Evolutionary conservation across 2,888 invertebrate genomes (phyloP), one percentile per base, ranked within the genome.

Genomic region (Noctua pronuba): DNA sequence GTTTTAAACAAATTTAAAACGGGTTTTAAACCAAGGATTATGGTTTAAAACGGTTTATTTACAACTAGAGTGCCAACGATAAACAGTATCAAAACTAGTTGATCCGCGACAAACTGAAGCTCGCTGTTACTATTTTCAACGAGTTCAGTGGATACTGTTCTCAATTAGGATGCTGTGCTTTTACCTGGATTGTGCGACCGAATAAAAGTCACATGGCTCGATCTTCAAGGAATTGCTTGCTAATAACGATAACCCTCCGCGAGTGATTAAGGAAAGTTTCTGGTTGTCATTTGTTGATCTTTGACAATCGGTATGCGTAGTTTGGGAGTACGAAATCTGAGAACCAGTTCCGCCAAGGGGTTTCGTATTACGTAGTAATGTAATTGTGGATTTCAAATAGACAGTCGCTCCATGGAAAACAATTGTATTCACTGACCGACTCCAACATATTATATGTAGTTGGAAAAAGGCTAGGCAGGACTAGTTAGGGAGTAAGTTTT

Each of bases 71-170:
- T 31, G 38, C 16, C 6, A 79, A 49, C 65, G 24, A 13, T 52
- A 73, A 73, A 80, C 73, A 80, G 58, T 35, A 80, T 79, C 41
- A 74, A 35, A 73, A 79, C 81, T 74, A 52, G 18, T 80, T 80
- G n/a, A 65, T 65, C 58, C 18, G 7, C 24, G 46, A 66, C 58
- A 66, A 58, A 73, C 38, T 73, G 31, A 16, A 24, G 3, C 62
- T 72, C 24, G 3, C 62, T 72, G 35, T 35, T 18, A 65, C 38
- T 65, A 73, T 31, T 78, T 78, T 35, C 46, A 55, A 41, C 6
- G 21, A 67, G 31, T 66, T 77, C 46, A 58, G 5, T 2, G 13
- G 21, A 24, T n/a, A 28, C n/a, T n/a, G n/a, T 13, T 55, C n/a
- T 55, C 0, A 24, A 65, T 21, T 28, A 21, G n/a, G 35, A 35